A percentile compares a stretch with the other conserved stretches of the same genome.
phyloP scores from a whole-genome alignment of 2,113 vertebrate species.

The Eolophus roseicapilla region DNA sequence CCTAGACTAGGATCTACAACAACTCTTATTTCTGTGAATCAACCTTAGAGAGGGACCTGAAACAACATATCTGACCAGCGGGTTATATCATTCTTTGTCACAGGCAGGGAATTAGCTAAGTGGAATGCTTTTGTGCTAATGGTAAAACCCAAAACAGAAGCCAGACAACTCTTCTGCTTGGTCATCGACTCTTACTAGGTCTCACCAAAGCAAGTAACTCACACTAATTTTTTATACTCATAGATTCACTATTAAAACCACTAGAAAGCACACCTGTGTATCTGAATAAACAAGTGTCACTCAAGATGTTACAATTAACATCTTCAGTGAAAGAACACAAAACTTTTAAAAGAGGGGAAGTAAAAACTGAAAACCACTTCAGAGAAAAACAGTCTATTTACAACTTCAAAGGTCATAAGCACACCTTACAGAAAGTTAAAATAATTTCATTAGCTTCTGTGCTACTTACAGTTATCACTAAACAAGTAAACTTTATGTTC shows the following conservation, averaged over 20 bases:
- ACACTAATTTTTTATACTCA: not conserved
- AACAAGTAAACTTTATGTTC: not conserved
- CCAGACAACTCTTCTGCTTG: not conserved
- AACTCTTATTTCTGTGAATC: not conserved
- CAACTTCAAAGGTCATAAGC: not conserved
- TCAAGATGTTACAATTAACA: not conserved
- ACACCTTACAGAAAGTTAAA: not conserved
- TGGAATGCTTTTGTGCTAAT: not conserved
- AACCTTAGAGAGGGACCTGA: not conserved
- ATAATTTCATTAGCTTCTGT: not conserved
- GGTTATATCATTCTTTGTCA: not conserved
- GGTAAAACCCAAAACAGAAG: not conserved
- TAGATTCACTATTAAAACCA: not conserved
- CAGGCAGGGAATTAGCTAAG: not conserved
- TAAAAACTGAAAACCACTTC: not conserved
- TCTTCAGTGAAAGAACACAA: not conserved
- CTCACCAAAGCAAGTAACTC: not conserved
- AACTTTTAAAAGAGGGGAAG: not conserved
- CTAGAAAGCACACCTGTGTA: not conserved
- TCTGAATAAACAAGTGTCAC: not conserved
- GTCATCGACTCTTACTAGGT: not conserved
- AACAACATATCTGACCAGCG: not conserved
- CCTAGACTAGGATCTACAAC: not conserved
- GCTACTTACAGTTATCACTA: not conserved
- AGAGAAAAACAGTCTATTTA: not conserved